Evolutionary conservation across 2,888 invertebrate species (phyloP).

Genomic region (Drosophila robusta): DNA sequence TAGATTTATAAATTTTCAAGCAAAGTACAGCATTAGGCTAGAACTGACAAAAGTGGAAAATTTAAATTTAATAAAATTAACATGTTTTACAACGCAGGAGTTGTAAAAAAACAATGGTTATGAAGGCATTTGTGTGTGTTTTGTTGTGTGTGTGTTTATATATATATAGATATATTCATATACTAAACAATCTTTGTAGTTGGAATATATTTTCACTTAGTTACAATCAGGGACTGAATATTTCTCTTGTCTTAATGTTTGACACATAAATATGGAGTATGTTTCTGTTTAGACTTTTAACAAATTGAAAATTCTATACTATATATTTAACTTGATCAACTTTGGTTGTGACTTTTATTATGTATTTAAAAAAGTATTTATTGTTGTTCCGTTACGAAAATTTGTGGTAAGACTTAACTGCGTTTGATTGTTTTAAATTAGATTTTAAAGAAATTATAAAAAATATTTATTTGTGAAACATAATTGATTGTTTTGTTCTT

Average conservation of each 20-base stretch:
- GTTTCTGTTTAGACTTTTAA: conserved; percentile 3
- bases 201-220: conserved; percentile 12
- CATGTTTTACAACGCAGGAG: not conserved
- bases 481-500: too few species aligned
- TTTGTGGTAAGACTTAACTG: not conserved
- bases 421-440: not conserved
- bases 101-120: conserved; percentile 10
- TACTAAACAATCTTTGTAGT: conserved; percentile 1
- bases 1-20: conserved; percentile 40
- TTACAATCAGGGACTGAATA: conserved; percentile 9
- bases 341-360: not conserved
- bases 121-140: conserved; percentile 16
- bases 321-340: not conserved
- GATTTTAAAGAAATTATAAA: not conserved
- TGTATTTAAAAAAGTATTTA: conserved; percentile 1
- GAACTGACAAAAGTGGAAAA: conserved; percentile 11
- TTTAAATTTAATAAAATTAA: conserved; percentile 9
- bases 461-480: not conserved
- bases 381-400: not conserved
- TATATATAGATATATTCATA: conserved; percentile 5
- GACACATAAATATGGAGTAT: conserved; percentile 2
- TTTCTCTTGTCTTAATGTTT: conserved; percentile 2
- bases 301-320: conserved; percentile 1
- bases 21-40: conserved; percentile 59
- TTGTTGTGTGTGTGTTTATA: not conserved